Conservation (phyloP, 2,113 vertebrate genomes). For the Megaceryle maxima region DNA sequence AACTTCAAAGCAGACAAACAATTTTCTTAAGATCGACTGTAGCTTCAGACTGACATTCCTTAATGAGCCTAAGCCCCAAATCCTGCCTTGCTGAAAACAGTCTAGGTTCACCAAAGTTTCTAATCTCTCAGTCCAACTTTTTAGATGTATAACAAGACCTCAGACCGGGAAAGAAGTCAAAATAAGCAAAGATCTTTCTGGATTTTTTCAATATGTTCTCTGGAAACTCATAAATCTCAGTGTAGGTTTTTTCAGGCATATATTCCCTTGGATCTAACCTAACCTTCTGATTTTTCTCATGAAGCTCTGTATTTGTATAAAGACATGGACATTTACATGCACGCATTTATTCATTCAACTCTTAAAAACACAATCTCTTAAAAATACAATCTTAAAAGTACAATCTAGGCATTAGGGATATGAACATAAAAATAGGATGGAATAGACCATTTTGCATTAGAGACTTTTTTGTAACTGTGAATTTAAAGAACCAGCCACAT, state of each 20-base stretch:
- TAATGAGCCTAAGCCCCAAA: constrained; percentile 45
- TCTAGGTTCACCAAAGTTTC: constrained; percentile 22
- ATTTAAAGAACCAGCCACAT: background rate
- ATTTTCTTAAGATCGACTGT: background rate
- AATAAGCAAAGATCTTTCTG: constrained; percentile 20
- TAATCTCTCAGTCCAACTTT: constrained; percentile 30
- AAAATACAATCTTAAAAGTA: background rate
- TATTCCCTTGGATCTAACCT: background rate
- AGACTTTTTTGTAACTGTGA: background rate
- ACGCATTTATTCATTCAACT: background rate
- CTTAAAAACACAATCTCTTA: background rate
- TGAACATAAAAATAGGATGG: background rate
- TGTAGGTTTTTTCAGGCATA: background rate
- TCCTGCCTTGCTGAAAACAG: constrained; percentile 29
- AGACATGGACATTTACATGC: background rate
- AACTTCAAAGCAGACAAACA: constrained; percentile 21
- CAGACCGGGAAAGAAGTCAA: constrained; percentile 41
- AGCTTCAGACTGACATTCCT: constrained; percentile 4
- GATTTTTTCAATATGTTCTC: background rate
- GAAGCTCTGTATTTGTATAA: background rate
- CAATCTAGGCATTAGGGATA: background rate
- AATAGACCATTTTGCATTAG: background rate
- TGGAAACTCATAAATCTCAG: constrained; percentile 16
- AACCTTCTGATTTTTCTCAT: constrained; percentile 15
- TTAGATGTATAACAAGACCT: constrained; percentile 20